phyloP scores from a whole-genome alignment of 2,888 invertebrate genomes.

The Encarsia formosa region DNA sequence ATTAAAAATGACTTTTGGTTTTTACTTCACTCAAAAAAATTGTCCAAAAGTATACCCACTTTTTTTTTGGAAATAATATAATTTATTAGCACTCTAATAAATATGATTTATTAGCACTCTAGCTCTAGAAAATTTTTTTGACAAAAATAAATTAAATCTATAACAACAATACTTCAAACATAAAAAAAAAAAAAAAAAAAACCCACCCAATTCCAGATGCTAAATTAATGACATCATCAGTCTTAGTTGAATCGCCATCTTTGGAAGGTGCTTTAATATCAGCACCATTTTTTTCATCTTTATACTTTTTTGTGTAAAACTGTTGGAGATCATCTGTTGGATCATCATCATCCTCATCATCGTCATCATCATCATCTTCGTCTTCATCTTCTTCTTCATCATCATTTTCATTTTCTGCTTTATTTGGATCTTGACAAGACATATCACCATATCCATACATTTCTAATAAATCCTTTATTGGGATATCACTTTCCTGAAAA shows the following conservation, averaged over 20 bases:
- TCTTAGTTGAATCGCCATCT: slow-evolving; percentile 12
- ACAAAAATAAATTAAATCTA: too few species aligned
- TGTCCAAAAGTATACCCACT: too few species aligned
- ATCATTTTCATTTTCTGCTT: slow-evolving; percentile 41
- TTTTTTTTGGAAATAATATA: too few species aligned
- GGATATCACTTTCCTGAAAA: slow-evolving; percentile 87
- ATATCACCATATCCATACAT: slow-evolving; percentile 73
- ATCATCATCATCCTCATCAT: slow-evolving; percentile 46
- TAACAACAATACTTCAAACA: too few species aligned
- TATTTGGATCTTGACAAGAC: slow-evolving; percentile 45
- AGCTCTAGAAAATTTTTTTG: too few species aligned
- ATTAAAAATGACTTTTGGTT: too few species aligned
- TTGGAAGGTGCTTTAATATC: slow-evolving; percentile 20
- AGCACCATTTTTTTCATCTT: slow-evolving; percentile 32
- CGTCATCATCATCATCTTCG: slow-evolving; percentile 49
- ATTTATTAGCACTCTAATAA: too few species aligned
- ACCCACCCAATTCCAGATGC: background rate
- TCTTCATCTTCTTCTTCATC: slow-evolving; percentile 44
- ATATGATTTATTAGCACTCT: too few species aligned
- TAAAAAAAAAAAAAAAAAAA: too few species aligned
- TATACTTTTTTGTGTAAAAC: slow-evolving; percentile 48
- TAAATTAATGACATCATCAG: slow-evolving; percentile 2
- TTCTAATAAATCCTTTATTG: slow-evolving; percentile 85
- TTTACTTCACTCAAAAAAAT: too few species aligned
- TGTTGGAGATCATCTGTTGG: slow-evolving; percentile 43